phyloP scores from a whole-genome alignment of 2,888 invertebrate genomes.

The Boloria selene region DNA sequence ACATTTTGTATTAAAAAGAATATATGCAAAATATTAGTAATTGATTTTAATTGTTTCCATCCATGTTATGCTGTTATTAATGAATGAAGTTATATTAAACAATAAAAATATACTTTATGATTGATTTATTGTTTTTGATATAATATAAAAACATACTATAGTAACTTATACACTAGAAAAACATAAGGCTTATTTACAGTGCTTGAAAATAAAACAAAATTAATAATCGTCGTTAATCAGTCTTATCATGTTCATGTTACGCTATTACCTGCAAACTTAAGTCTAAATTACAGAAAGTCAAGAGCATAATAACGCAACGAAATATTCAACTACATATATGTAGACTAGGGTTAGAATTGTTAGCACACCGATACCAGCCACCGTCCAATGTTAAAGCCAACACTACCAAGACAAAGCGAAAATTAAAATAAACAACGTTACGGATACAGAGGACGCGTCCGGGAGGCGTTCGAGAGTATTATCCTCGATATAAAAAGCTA shows the following conservation, averaged over 20 bases:
- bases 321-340: conserved; percentile 63
- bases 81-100: conserved; percentile 24
- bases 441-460: conserved; percentile 79
- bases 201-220: conserved; percentile 26
- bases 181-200: conserved; percentile 30
- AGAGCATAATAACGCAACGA: conserved; percentile 69
- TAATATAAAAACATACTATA: neutral
- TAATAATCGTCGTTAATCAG: conserved; percentile 36
- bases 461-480: conserved; percentile 70
- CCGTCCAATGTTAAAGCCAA: conserved; percentile 78
- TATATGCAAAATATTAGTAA: conserved; percentile 23
- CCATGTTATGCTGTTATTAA: conserved; percentile 25
- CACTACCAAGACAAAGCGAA: conserved; percentile 80
- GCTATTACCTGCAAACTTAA: conserved; percentile 51
- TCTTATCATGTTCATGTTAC: conserved; percentile 44
- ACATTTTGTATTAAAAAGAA: neutral
- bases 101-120: conserved; percentile 20
- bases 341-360: conserved; percentile 74
- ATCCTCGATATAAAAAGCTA: conserved; percentile 62
- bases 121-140: conserved; percentile 13
- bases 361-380: conserved; percentile 79
- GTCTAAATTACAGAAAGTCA: conserved; percentile 58
- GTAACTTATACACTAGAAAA: conserved; percentile 11
- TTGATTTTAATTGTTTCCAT: conserved; percentile 5
- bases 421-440: conserved; percentile 78